Base-by-base conservation (phyloP, 2,797 vertebrate species). In the Tiaroga cobitis region DNA sequence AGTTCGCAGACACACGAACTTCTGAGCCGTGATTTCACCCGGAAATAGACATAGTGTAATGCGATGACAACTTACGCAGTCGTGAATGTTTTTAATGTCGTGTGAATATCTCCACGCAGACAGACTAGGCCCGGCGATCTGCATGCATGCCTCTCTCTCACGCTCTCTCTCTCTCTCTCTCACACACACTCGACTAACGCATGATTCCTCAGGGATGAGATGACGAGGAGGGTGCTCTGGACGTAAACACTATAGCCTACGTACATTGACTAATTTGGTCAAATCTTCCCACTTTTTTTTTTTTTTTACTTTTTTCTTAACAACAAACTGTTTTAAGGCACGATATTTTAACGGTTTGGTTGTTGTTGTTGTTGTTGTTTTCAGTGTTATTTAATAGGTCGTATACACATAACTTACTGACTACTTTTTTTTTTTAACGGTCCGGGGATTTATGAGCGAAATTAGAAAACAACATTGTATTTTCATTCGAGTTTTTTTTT, bases 21-120 rank as follows among this genome's bases (percentile, higher is more conserved):
- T 88, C 54, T 83, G 68, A 81, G 84, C 87, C 24, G 86, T 89
- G 89, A 90, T 93, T 92, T 92, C 89, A 92, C 88, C 90, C 88
- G 92, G 91, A 94, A 94, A 92, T 51, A 74, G 88, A 85, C 49
- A 82, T 84, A 46, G 67, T n/a, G 46, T 9, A 39, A 77, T 4
- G n/a, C 34, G 19, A 24, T 4, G 34, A 56, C 65, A 59, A 10
- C 2, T 16, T 21, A 68, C n/a, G n/a, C 46, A 54, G 54, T 70
- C 24, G 8, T 5, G 24, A 39, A 56, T 70, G 43, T 67, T n/a
- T 63, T 56, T 59, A 41, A 83, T 39, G 59, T 15, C 41, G 41
- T n/a, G 73, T 39, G 29, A 76, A 76, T 63, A 18, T 82, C 26
- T 65, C 21, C 21, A 49, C 56, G 54, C 29, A 65, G 41, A 39